These are phyloP conservation scores for Odontocerum albicorne DNA, from an alignment of 2,888 invertebrate genomes.

Conservation along the genomic window DNA sequence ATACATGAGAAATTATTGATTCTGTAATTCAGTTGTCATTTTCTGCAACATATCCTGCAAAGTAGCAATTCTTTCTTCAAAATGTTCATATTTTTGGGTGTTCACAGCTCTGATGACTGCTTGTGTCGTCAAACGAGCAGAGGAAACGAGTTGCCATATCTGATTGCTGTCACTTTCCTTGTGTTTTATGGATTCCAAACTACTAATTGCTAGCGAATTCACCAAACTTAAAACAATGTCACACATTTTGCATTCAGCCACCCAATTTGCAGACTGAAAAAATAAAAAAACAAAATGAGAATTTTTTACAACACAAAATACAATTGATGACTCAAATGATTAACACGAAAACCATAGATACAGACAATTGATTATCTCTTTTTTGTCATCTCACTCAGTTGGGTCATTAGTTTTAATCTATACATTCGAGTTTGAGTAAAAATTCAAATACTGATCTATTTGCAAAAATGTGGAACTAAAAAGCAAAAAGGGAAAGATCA, in stretches of 20 bases:
- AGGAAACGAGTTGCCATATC: conserved; percentile 60
- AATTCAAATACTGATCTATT: no score
- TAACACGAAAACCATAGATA: no score
- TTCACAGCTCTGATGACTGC: conserved; percentile 56
- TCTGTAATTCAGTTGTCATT: conserved; percentile 24
- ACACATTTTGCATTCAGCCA: conserved; percentile 59
- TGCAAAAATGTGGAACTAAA: no score
- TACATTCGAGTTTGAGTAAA: no score
- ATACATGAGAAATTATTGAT: conserved; percentile 9
- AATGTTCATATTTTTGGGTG: conserved; percentile 53
- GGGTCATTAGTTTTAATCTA: no score
- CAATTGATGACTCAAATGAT: no score
- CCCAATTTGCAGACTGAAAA: conserved; percentile 56
- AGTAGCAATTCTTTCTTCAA: conserved; percentile 43
- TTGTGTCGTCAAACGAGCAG: conserved; percentile 60
- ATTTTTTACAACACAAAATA: no score
- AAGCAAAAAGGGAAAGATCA: no score
- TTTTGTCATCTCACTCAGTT: no score
- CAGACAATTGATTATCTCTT: no score
- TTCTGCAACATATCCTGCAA: conserved; percentile 41
- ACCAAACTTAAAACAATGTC: conserved; percentile 65
- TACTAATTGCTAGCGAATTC: conserved; percentile 58
- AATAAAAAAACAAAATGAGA: no score
- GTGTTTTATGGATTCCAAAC: conserved; percentile 56
- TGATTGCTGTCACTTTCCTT: conserved; percentile 53